Percentiles rank a stretch among this genome's conserved stretches.
Evolutionary conservation across 2,113 vertebrate genomes (phyloP).

Genomic region (Chamaea fasciata): DNA sequence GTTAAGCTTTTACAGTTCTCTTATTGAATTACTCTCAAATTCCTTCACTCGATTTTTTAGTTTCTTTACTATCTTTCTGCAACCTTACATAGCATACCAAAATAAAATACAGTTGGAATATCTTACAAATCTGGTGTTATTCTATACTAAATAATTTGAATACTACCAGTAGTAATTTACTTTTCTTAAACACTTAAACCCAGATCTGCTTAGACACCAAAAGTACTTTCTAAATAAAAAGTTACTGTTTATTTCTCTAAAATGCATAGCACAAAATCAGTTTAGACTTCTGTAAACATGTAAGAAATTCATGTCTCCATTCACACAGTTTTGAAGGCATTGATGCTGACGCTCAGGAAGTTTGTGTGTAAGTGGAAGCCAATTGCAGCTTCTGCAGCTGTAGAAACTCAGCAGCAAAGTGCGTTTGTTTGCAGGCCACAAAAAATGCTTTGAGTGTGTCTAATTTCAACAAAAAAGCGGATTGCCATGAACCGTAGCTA

Average conservation of each 20-base stretch:
- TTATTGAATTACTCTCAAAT: not conserved
- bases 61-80: not conserved
- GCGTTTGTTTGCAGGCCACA: not conserved
- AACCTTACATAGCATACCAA: not conserved
- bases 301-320: not conserved
- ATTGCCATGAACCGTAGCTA: fast-evolving
- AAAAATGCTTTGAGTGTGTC: fast-evolving
- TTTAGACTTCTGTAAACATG: not conserved
- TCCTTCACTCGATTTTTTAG: not conserved
- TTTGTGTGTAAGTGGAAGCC: not conserved
- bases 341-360: not conserved
- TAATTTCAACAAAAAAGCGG: not conserved
- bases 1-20: not conserved
- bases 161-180: not conserved
- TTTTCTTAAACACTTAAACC: not conserved
- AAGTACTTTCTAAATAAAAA: not conserved
- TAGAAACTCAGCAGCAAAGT: not conserved
- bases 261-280: not conserved
- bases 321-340: not conserved
- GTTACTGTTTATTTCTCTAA: not conserved
- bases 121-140: not conserved
- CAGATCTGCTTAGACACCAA: not conserved
- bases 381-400: fast-evolving
- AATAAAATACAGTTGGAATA: not conserved
- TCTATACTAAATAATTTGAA: not conserved